Conservation (phyloP, 2,113 vertebrate genomes). For the Dasyornis broadbenti region DNA sequence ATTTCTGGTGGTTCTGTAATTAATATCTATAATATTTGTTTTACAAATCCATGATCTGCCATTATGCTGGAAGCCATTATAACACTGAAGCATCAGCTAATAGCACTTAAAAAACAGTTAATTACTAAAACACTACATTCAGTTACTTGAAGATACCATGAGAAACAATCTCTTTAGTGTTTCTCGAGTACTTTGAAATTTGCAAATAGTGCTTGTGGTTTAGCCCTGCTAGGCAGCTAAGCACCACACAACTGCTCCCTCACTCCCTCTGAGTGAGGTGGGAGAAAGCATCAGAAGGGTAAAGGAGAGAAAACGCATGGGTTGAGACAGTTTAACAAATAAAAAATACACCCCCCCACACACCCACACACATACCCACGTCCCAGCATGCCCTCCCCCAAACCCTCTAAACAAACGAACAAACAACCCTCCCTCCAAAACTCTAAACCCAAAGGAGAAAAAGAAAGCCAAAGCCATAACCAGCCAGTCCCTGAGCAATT, state of each 20-base stretch:
- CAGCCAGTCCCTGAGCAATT: background rate
- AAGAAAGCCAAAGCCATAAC: background rate
- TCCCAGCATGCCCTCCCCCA: fast-evolving
- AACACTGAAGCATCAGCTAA: background rate
- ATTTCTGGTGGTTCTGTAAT: background rate
- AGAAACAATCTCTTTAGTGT: background rate
- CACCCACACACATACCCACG: fast-evolving
- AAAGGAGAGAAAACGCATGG: background rate
- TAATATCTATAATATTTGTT: background rate
- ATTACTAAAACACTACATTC: background rate
- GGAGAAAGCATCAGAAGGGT: background rate
- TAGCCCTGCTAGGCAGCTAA: background rate
- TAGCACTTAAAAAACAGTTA: background rate
- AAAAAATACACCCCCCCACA: background rate
- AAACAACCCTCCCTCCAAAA: background rate
- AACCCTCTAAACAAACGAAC: background rate
- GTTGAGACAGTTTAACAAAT: background rate
- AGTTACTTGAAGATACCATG: background rate
- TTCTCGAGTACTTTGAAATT: background rate
- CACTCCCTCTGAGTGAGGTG: background rate
- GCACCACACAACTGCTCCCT: background rate
- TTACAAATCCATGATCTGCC: background rate
- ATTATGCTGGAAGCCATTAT: background rate
- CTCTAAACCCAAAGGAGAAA: background rate
- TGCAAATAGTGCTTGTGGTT: background rate